phyloP scores from a whole-genome alignment of 2,888 invertebrate genomes.

The Drosophila nigritarsus region DNA sequence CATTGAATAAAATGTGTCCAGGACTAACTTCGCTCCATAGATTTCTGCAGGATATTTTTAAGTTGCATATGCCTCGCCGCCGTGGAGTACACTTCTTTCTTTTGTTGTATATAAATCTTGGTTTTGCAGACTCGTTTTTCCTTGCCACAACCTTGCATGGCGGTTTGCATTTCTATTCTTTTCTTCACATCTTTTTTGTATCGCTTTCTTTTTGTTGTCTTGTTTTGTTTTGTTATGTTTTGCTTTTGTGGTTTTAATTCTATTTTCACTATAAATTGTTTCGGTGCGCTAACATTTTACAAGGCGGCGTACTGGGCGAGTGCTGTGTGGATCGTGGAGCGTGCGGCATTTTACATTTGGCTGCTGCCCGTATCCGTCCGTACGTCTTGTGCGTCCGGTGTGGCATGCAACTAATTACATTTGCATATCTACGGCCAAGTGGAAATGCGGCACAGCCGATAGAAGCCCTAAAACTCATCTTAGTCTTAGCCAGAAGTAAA shows the following conservation, averaged over 20 bases:
- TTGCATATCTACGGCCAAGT: conserved; percentile 82
- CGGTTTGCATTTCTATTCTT: conserved; percentile 55
- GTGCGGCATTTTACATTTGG: conserved; percentile 66
- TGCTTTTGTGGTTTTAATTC: conserved; percentile 83
- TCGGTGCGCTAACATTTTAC: conserved; percentile 79
- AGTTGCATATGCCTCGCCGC: conserved; percentile 3
- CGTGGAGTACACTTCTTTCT: conserved; percentile 46
- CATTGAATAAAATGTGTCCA: background rate
- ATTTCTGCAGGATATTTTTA: conserved; percentile 7
- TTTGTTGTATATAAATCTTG: conserved; percentile 81
- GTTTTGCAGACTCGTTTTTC: conserved; percentile 67
- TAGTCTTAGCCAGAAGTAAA: conserved; percentile 23
- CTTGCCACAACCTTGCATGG: conserved; percentile 28
- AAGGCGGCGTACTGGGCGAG: conserved; percentile 46
- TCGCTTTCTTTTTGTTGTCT: conserved; percentile 34
- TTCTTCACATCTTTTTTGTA: conserved; percentile 41
- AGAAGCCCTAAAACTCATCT: conserved; percentile 10
- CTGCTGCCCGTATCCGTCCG: conserved; percentile 44
- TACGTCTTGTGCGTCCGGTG: conserved; percentile 51
- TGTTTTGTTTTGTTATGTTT: conserved; percentile 63
- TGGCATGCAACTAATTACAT: conserved; percentile 84
- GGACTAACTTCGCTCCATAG: background rate
- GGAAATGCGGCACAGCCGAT: conserved; percentile 53
- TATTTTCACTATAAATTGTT: conserved; percentile 83
- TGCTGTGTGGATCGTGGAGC: conserved; percentile 15